These are phyloP conservation scores for Oryctes rhinoceros DNA, from an alignment of 1,140 invertebrate genomes.

Conservation along the genomic window DNA sequence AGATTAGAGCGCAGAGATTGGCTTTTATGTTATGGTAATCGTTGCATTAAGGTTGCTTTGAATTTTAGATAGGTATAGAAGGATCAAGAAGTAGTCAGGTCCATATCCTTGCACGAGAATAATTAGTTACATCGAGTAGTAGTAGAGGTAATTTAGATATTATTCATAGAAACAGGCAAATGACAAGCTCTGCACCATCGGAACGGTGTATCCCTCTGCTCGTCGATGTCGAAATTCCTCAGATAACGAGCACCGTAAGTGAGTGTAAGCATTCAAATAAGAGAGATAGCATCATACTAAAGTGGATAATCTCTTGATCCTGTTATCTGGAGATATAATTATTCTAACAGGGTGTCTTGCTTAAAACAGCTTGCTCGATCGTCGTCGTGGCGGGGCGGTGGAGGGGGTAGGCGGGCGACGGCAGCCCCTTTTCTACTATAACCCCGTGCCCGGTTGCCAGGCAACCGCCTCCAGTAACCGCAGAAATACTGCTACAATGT, in stretches of 20 bases:
- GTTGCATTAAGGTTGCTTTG: conserved; percentile 32
- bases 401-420: conserved; percentile 45
- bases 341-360: conserved; percentile 62
- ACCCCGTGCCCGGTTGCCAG: conserved; percentile 54
- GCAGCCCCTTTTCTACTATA: conserved; percentile 34
- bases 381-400: conserved; percentile 42
- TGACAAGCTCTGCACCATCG: background rate
- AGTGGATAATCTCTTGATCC: conserved; percentile 62
- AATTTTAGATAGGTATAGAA: conserved; percentile 9
- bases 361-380: conserved; percentile 61
- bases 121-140: conserved; percentile 19
- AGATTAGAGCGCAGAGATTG: conserved; percentile 18
- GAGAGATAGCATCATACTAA: conserved; percentile 58
- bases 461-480: conserved; percentile 57
- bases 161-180: conserved; percentile 41
- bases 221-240: conserved; percentile 36
- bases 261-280: conserved; percentile 59
- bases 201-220: conserved; percentile 7
- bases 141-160: conserved; percentile 39
- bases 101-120: background rate
- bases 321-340: conserved; percentile 62
- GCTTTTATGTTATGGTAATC: conserved; percentile 30
- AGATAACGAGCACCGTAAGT: conserved; percentile 52
- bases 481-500: conserved; percentile 61
- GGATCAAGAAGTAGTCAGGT: conserved; percentile 9